Conservation (phyloP, 2,113 vertebrate species). For the cattle (Bos taurus) region DNA sequence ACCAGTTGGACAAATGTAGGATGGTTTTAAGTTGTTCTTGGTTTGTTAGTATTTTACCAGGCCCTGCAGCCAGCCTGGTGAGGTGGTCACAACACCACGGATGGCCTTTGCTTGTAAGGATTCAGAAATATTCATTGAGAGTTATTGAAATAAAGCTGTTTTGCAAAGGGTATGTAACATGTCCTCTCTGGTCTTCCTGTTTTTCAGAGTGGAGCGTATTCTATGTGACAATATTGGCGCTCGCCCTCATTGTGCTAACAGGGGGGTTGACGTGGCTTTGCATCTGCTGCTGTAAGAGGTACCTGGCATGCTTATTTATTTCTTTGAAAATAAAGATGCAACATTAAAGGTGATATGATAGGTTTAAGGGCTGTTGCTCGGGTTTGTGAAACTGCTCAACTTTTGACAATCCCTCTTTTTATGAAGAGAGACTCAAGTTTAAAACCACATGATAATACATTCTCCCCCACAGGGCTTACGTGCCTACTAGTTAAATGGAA, state of each 20-base stretch:
- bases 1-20: background rate
- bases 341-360: background rate
- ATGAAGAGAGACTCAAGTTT: background rate
- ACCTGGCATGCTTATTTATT: background rate
- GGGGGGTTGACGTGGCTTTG: conserved; percentile 85
- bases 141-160: background rate
- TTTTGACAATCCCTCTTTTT: background rate
- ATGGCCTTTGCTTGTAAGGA: background rate
- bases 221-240: conserved; percentile 83
- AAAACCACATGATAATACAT: background rate
- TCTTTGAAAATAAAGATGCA: background rate
- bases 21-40: background rate
- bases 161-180: background rate
- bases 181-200: conserved; percentile 41
- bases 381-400: background rate
- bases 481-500: background rate
- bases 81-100: background rate
- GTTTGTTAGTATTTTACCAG: background rate
- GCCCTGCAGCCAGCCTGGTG: background rate
- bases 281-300: conserved; percentile 93
- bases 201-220: conserved; percentile 92
- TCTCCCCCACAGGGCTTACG: too few species aligned
- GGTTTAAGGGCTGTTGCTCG: background rate
- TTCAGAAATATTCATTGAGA: background rate
- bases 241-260: conserved; percentile 79